Conservation (phyloP, 92 coral and sea anemone genomes). For the Nematostella vectensis region DNA sequence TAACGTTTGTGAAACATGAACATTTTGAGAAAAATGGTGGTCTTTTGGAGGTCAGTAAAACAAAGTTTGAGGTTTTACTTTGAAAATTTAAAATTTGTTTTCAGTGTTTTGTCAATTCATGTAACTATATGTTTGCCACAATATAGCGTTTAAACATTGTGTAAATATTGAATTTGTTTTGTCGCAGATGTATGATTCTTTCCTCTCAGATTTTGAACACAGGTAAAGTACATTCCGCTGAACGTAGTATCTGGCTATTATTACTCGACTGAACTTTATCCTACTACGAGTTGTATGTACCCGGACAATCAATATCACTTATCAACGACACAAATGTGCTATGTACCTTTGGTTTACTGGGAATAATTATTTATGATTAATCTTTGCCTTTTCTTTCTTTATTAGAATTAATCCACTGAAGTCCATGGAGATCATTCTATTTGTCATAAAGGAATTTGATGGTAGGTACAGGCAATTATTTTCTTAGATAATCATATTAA, state of each 20-base stretch:
- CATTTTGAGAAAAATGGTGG: slow-evolving; percentile 79
- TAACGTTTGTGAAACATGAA: slow-evolving; percentile 80
- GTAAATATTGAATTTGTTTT: not conserved
- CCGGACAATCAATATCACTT: too few species aligned
- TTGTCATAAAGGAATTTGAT: slow-evolving; percentile 65
- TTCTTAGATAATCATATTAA: too few species aligned
- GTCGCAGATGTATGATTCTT: slow-evolving; percentile 82
- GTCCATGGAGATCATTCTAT: slow-evolving; percentile 75
- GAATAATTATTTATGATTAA: not conserved
- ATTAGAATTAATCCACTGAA: slow-evolving; percentile 87
- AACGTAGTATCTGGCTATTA: too few species aligned
- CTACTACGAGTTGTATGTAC: too few species aligned
- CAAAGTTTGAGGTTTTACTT: not conserved
- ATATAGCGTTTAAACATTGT: not conserved
- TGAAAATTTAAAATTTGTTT: not conserved
- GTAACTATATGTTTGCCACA: not conserved
- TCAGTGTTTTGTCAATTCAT: not conserved
- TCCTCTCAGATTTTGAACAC: slow-evolving; percentile 94
- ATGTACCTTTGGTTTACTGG: not conserved
- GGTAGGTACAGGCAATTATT: too few species aligned
- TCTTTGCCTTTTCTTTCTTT: slow-evolving; percentile 1
- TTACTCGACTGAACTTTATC: too few species aligned
- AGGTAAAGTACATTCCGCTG: slow-evolving; percentile 45
- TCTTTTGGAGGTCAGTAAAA: slow-evolving; percentile 62
- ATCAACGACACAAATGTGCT: not conserved